Evolutionary conservation across 30 jellyfish, hydroid and myxozoan genomes (phyloP).

Genomic region (Rhopilema esculentum): DNA sequence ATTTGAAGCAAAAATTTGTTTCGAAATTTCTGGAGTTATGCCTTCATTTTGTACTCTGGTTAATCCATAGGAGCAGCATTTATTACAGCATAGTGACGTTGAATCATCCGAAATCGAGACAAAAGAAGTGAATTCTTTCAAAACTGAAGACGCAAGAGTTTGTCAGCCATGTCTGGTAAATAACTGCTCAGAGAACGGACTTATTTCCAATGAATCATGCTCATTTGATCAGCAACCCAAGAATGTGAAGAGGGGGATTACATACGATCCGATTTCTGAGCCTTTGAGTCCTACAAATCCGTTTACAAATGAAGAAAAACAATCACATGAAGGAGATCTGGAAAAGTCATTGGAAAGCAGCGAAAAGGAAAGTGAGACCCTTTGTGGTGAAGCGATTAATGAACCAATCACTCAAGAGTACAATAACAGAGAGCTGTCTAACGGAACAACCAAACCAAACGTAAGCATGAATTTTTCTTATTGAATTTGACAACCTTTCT

Average conservation of each 20-base stretch:
- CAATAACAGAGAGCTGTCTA: background rate
- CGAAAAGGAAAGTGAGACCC: background rate
- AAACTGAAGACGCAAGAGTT: background rate
- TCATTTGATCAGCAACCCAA: background rate
- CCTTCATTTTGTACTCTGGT: too few species aligned
- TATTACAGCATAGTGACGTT: background rate
- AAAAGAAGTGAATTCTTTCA: background rate
- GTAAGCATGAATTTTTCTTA: background rate
- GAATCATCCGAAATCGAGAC: background rate
- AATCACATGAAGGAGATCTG: background rate
- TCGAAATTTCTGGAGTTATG: too few species aligned
- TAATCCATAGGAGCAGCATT: too few species aligned
- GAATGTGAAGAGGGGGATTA: background rate
- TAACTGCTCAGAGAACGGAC: background rate
- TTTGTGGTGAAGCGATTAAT: background rate
- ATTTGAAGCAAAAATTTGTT: too few species aligned
- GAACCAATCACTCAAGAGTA: background rate
- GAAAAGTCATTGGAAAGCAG: constrained; percentile 1
- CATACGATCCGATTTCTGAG: constrained; percentile 4
- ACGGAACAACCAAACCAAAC: background rate
- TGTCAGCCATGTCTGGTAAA: background rate
- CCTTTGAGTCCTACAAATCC: background rate
- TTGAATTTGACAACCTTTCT: background rate
- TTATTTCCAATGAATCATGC: background rate
- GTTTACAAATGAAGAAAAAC: background rate